Conservation (phyloP, 1,140 invertebrate species). For the Lepidostoma basale region DNA sequence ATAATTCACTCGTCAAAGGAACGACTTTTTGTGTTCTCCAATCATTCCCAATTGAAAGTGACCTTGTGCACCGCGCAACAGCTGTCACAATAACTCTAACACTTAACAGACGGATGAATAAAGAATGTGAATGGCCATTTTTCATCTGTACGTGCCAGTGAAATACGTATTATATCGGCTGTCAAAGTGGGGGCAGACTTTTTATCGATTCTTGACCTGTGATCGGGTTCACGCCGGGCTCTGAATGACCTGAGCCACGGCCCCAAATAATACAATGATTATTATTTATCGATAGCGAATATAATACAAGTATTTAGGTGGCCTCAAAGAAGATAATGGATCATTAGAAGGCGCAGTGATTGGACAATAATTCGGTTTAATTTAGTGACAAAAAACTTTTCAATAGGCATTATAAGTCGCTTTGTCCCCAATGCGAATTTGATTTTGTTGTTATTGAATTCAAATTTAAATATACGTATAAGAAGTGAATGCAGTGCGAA, state of each 20-base stretch:
- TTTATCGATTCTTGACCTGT: neutral
- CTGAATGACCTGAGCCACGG: too few species aligned
- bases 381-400: too few species aligned
- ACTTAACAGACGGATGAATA: neutral
- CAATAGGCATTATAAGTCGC: too few species aligned
- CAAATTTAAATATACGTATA: too few species aligned
- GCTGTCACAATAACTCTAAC: neutral
- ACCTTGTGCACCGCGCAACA: neutral
- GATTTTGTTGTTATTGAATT: too few species aligned
- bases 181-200: neutral
- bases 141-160: neutral
- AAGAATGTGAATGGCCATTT: slow-evolving; percentile 3
- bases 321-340: too few species aligned
- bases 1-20: neutral
- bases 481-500: too few species aligned
- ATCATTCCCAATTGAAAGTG: neutral
- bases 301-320: too few species aligned
- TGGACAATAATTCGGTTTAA: too few species aligned
- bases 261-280: neutral
- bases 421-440: too few species aligned
- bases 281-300: too few species aligned
- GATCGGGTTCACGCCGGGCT: neutral
- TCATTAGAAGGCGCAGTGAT: too few species aligned
- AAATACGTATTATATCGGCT: neutral
- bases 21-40: neutral